Conservation (phyloP, 2,113 vertebrate species). For the Zosterops lateralis region DNA sequence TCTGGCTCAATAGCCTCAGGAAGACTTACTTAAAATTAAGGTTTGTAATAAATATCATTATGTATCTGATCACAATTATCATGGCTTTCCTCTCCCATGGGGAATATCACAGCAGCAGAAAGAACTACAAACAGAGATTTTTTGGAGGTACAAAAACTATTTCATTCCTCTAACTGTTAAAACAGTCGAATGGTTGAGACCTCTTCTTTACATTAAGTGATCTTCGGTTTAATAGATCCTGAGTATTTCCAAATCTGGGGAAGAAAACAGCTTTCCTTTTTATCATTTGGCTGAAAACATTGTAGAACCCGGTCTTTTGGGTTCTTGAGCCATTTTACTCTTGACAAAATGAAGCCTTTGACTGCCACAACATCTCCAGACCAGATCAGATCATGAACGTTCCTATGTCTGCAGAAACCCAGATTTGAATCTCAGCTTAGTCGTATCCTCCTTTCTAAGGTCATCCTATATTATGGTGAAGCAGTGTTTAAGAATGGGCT, state of each 20-base stretch:
- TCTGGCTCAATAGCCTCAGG: background rate
- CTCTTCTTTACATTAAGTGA: background rate
- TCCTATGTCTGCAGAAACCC: background rate
- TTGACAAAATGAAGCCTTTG: background rate
- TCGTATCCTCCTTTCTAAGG: background rate
- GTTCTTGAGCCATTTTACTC: background rate
- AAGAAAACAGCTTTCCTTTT: background rate
- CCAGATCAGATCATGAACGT: background rate
- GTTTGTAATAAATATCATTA: background rate
- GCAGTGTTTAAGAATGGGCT: background rate
- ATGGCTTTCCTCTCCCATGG: background rate
- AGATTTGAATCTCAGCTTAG: background rate
- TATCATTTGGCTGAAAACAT: background rate
- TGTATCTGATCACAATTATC: background rate
- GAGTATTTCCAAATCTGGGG: background rate
- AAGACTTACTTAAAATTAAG: background rate
- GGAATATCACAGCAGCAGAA: background rate
- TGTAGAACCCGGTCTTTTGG: background rate
- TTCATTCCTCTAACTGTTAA: background rate
- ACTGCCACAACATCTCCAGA: background rate
- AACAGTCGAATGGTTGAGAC: background rate
- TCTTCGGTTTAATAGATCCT: background rate
- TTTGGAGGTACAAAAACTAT: background rate
- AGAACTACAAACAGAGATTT: background rate
- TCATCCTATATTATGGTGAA: background rate